Evolutionary conservation across 2,113 vertebrate species (phyloP).

Genomic region (Zeus faber): DNA sequence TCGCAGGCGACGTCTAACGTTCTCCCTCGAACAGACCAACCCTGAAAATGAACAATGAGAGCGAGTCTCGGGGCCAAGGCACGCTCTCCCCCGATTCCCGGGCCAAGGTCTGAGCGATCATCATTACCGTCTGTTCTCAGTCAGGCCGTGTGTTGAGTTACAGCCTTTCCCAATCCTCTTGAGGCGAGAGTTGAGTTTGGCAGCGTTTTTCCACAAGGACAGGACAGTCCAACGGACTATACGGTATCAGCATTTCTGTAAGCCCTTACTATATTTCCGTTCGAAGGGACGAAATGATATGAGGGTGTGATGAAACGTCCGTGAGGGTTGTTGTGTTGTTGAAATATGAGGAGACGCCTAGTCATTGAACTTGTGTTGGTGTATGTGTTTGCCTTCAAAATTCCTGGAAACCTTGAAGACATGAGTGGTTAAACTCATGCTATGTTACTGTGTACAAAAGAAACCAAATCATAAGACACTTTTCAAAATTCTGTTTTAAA

Average conservation of each 20-base stretch:
- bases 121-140: conserved; percentile 62
- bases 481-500: no score
- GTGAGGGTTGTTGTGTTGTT: no score
- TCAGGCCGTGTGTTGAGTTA: conserved; percentile 54
- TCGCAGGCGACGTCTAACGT: no score
- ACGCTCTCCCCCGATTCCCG: conserved; percentile 43
- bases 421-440: no score
- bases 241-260: conserved; percentile 45
- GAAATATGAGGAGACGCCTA: conserved; percentile 27
- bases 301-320: no score
- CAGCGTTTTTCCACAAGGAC: conserved; percentile 46
- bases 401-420: no score
- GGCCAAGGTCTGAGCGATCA: conserved; percentile 64
- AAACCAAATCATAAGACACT: no score
- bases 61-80: conserved; percentile 45
- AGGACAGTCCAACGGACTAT: conserved; percentile 59
- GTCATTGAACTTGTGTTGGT: conserved; percentile 22
- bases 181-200: conserved; percentile 59
- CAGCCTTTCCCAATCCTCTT: conserved; percentile 62
- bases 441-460: no score
- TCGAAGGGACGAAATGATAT: no score
- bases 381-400: no score
- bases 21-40: no score
- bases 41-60: conserved; percentile 50
- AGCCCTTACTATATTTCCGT: conserved; percentile 50